Evolutionary conservation across 2,888 invertebrate genomes (phyloP).

Genomic region (Cerastoderma edule): DNA sequence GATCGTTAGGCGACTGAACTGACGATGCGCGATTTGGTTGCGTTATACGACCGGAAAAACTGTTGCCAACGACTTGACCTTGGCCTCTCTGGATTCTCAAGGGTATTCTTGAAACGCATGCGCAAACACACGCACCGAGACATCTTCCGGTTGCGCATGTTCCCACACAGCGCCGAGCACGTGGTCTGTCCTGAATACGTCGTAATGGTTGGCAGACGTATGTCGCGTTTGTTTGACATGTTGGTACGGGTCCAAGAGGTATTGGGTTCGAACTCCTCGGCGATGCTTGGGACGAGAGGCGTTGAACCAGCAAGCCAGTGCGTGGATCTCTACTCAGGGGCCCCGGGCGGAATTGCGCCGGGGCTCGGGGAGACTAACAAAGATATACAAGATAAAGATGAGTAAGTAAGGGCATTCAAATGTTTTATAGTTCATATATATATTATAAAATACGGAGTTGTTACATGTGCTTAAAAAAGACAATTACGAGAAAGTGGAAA

Average conservation of each 20-base stretch:
- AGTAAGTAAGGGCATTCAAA: background rate
- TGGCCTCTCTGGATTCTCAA: background rate
- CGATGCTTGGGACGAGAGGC: background rate
- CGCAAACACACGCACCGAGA: slow-evolving; percentile 8
- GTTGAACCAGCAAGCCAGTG: slow-evolving; percentile 2
- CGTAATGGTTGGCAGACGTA: slow-evolving; percentile 9
- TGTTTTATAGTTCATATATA: too few relatives aligned
- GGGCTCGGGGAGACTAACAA: background rate
- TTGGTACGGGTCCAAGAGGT: slow-evolving; percentile 7
- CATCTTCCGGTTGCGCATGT: slow-evolving; percentile 4
- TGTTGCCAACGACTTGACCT: background rate
- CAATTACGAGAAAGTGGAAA: too few relatives aligned
- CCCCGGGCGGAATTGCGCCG: background rate
- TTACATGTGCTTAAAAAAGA: too few relatives aligned
- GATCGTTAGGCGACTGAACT: background rate
- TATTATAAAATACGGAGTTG: too few relatives aligned
- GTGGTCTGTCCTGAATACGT: background rate
- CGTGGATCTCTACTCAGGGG: slow-evolving; percentile 4
- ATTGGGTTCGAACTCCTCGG: slow-evolving; percentile 10
- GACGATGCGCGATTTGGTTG: background rate
- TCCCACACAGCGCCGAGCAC: slow-evolving; percentile 9
- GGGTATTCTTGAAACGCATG: background rate
- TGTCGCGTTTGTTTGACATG: background rate
- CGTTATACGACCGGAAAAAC: background rate
- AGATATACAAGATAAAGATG: background rate